phyloP scores from a whole-genome alignment of 2,113 vertebrate species.

The Trichechus manatus region DNA sequence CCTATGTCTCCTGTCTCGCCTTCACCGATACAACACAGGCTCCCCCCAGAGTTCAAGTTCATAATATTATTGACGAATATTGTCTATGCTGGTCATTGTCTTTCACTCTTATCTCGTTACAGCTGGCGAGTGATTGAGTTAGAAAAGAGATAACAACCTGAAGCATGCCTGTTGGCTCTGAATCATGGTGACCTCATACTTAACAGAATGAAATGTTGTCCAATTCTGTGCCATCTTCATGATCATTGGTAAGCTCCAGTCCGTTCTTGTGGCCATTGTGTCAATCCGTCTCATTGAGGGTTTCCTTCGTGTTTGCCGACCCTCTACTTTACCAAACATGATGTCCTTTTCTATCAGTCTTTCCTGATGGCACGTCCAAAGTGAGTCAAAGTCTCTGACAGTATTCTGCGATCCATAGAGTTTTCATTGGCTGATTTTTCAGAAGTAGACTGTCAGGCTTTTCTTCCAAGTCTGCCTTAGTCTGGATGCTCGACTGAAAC shows the following conservation, averaged over 20 bases:
- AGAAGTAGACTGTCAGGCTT: too few relatives aligned
- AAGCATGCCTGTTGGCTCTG: background rate
- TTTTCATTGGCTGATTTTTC: too few relatives aligned
- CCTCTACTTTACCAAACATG: background rate
- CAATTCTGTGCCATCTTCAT: background rate
- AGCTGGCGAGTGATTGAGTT: background rate
- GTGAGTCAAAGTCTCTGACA: too few relatives aligned
- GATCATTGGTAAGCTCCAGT: background rate
- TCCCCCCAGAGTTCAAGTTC: background rate
- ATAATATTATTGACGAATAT: background rate
- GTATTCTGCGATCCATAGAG: too few relatives aligned
- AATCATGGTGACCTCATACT: too few relatives aligned
- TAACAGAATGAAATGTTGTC: background rate
- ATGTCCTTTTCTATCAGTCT: too few relatives aligned
- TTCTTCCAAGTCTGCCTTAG: too few relatives aligned
- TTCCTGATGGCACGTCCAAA: too few relatives aligned
- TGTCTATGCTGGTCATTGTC: background rate
- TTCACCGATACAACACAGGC: rapidly evolving
- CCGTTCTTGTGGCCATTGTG: background rate
- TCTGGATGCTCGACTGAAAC: too few relatives aligned
- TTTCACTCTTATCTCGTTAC: background rate
- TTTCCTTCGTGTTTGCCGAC: background rate
- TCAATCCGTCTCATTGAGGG: background rate
- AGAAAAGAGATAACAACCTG: background rate
- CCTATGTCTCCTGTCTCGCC: too few relatives aligned